Conservation (phyloP, 2,888 invertebrate genomes). For the Euzetes globulus region DNA sequence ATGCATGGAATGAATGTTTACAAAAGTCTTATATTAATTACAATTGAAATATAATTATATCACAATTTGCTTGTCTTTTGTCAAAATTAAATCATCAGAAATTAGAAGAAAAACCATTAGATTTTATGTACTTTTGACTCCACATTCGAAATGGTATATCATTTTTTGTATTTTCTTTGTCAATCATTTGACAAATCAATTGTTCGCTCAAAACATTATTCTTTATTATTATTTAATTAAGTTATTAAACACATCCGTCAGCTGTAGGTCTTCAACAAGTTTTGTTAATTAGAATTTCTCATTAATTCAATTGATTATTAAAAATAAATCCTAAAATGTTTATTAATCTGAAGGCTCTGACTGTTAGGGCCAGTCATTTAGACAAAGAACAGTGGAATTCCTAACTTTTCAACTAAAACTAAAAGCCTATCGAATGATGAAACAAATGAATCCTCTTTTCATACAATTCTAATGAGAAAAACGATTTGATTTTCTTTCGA, state of each 20-base stretch:
- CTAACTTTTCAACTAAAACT: not conserved
- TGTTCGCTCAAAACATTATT: not conserved
- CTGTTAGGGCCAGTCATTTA: not conserved
- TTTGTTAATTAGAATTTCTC: not conserved
- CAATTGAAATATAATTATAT: constrained; percentile 8
- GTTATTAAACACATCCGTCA: not conserved
- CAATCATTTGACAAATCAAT: not conserved
- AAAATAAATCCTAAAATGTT: not conserved
- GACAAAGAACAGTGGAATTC: not conserved
- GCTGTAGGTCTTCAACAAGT: not conserved
- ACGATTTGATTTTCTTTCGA: too few relatives aligned
- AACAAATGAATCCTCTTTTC: not conserved
- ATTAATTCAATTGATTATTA: not conserved
- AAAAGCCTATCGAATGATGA: not conserved
- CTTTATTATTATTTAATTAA: not conserved
- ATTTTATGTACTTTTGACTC: not conserved
- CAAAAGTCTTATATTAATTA: not conserved
- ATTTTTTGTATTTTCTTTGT: not conserved
- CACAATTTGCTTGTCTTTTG: not conserved
- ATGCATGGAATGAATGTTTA: not conserved
- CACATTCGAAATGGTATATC: not conserved
- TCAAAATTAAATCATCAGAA: too few relatives aligned
- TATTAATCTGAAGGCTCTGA: not conserved
- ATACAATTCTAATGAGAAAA: not conserved
- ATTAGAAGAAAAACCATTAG: not conserved